Percentiles rank a stretch among this genome's conserved stretches.
Evolutionary conservation across 2,113 vertebrate species (phyloP).

Genomic region (Scomber japonicus): DNA sequence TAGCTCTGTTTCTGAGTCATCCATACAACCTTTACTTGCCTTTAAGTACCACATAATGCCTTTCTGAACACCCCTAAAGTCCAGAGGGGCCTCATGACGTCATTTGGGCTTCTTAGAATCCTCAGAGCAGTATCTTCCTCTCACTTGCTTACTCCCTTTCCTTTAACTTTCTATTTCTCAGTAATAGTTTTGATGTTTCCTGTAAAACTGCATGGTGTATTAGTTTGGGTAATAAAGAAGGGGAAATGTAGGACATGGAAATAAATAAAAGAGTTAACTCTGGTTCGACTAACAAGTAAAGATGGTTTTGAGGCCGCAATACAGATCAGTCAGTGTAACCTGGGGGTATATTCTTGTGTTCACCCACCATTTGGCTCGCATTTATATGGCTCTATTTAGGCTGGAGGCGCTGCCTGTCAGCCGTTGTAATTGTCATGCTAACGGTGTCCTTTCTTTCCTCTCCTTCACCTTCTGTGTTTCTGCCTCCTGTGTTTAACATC

Average conservation of each 20-base stretch:
- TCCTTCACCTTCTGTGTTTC: conserved; percentile 12
- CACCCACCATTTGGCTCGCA: conserved; percentile 27
- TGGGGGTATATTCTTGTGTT: conserved; percentile 11
- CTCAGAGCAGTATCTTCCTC: conserved; percentile 16
- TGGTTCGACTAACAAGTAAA: conserved; percentile 22
- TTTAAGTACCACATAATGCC: not conserved
- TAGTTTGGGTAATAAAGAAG: conserved; percentile 8
- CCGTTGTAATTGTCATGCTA: conserved; percentile 17
- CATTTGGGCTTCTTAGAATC: not conserved
- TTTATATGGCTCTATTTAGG: conserved; percentile 43
- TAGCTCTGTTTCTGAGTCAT: conserved; percentile 2
- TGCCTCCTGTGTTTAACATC: not conserved
- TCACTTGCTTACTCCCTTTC: not conserved
- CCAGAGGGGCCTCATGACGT: conserved; percentile 5
- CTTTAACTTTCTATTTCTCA: not conserved
- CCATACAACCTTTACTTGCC: not conserved
- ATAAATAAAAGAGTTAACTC: conserved; percentile 31
- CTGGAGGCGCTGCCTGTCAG: conserved; percentile 19
- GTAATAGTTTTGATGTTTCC: not conserved
- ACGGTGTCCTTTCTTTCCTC: conserved; percentile 11
- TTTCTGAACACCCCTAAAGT: not conserved
- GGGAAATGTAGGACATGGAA: not conserved
- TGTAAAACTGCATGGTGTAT: not conserved
- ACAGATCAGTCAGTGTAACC: conserved; percentile 16
- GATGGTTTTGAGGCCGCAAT: conserved; percentile 14